Base-by-base conservation (phyloP, 1,140 invertebrate genomes). In the Xylocopa sonorina region DNA sequence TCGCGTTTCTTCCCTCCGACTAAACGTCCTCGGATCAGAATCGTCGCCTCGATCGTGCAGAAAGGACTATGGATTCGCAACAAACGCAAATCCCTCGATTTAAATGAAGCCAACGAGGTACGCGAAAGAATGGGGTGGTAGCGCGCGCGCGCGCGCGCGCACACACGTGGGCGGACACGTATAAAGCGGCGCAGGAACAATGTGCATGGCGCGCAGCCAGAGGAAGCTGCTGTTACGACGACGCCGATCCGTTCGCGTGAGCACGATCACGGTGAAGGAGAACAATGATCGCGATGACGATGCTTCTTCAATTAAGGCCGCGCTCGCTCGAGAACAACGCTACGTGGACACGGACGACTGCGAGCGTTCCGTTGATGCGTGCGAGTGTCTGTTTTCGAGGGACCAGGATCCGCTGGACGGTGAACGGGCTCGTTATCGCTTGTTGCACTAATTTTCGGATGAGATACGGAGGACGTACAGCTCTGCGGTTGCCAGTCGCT, bases 211-310 rank as follows among this genome's bases (percentile, higher is more conserved):
- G 41, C 27, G n/a, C 63, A 24, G 62, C 24, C 63, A 32, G 63
- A 48, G 41, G 63, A 66, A 48, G 63, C 63, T 41, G 27, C 24
- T 66, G 63, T 66, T 66, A 66, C 18, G 27, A 55, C 53, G 53
- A 32, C 34, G 63, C 27, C 41, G 63, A 66, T 66, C 63, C 63
- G 9, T 43, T 66, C 41, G 41, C 63, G 63, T 46, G 63, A 46
- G 18, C 63, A 29, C 63, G 63, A 66, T 66, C 41, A 66, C 63
- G 41, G 41, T 64, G 63, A 64, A n/a, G 41, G 34, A 29, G 50
- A 57, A 71, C 50, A 71, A 71, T 71, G 68, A 53, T 50, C 66
- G 32, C 66, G 27, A 69, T 69, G 66, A 69, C 66, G 50, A 69
- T 50, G 66, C 50, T 69, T 69, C 27, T 69, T 53, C 66, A 69